phyloP scores from a whole-genome alignment of 1,140 invertebrate genomes.

The Nixonia krombeini region DNA sequence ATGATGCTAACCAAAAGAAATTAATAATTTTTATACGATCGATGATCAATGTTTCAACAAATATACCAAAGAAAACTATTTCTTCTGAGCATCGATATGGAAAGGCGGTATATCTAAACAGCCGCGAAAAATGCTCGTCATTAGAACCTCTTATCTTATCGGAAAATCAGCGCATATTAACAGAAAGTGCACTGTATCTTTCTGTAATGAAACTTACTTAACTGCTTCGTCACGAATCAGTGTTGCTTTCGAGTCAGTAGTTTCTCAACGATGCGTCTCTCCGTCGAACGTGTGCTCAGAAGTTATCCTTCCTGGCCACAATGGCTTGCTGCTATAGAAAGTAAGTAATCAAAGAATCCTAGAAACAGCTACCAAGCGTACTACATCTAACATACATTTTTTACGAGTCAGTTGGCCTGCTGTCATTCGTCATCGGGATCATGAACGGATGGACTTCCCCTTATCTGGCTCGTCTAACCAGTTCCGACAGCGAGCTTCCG shows the following conservation, averaged over 20 bases:
- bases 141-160: slow-evolving; percentile 36
- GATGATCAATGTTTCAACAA: too few relatives aligned
- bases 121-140: not conserved
- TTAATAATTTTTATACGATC: too few relatives aligned
- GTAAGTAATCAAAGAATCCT: slow-evolving; percentile 23
- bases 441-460: slow-evolving; percentile 75
- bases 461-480: slow-evolving; percentile 71
- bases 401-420: slow-evolving; percentile 58
- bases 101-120: not conserved
- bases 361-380: too few relatives aligned
- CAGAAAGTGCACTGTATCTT: not conserved
- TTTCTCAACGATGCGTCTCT: slow-evolving; percentile 11
- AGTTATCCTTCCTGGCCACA: slow-evolving; percentile 21
- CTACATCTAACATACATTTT: too few relatives aligned
- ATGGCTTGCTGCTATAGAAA: slow-evolving; percentile 22
- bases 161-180: slow-evolving; percentile 8
- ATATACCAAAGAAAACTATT: too few relatives aligned
- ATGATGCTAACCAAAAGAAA: too few relatives aligned
- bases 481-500: slow-evolving; percentile 71
- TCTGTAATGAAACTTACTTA: slow-evolving; percentile 20
- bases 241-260: not conserved
- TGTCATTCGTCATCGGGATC: slow-evolving; percentile 58
- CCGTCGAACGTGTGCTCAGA: slow-evolving; percentile 16
- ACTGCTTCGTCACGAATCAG: not conserved
- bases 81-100: too few relatives aligned